Conservation (phyloP, 2,113 vertebrate genomes). For the Capreolus pygargus region DNA sequence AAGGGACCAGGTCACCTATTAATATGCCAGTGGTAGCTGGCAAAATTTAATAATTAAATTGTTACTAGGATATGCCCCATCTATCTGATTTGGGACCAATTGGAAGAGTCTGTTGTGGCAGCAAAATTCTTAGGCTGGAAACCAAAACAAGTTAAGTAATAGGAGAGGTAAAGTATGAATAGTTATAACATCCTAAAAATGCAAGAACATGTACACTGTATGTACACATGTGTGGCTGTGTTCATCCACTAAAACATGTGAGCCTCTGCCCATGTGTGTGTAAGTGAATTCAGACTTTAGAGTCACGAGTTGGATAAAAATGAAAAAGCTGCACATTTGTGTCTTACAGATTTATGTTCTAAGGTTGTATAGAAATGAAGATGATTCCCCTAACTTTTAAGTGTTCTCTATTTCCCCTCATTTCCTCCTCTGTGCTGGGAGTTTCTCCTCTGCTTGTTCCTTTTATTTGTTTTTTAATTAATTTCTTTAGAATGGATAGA, state of each 20-base stretch:
- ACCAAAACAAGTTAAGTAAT: background rate
- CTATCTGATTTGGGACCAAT: background rate
- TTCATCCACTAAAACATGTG: background rate
- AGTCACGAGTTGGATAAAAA: background rate
- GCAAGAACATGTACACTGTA: background rate
- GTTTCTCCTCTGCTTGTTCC: background rate
- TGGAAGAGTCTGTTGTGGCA: background rate
- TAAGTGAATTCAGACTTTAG: background rate
- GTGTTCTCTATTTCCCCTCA: background rate
- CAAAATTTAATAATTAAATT: background rate
- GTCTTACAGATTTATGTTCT: background rate
- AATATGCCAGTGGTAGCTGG: background rate
- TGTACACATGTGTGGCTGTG: background rate
- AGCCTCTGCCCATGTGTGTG: too few species aligned
- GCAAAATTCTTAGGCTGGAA: background rate
- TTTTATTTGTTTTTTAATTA: background rate
- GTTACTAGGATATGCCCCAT: background rate
- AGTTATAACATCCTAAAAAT: background rate
- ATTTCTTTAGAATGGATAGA: background rate
- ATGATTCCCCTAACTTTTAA: background rate
- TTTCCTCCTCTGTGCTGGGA: background rate
- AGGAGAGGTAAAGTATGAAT: background rate
- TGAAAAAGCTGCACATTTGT: background rate
- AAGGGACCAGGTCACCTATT: background rate
- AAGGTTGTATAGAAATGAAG: background rate